These are phyloP conservation scores for Smittia sp. DNA, from an alignment of 2,888 invertebrate species.

Conservation along the genomic window DNA sequence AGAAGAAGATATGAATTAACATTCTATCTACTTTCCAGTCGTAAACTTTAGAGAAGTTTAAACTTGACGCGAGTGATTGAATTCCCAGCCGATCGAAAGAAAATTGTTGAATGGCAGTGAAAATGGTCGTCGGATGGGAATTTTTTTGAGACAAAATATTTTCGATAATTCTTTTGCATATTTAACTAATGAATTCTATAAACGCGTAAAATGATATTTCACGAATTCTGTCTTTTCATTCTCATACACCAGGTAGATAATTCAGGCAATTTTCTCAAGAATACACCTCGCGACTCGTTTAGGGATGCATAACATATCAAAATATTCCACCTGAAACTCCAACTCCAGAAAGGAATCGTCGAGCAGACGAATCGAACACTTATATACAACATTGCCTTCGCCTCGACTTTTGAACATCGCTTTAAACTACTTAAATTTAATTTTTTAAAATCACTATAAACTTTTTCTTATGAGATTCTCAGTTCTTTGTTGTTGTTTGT, in stretches of 20 bases:
- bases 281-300: constrained; percentile 46
- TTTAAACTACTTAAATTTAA: constrained; percentile 42
- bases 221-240: constrained; percentile 20
- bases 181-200: constrained; percentile 28
- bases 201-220: not conserved
- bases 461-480: constrained; percentile 29
- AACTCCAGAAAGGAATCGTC: constrained; percentile 89
- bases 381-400: constrained; percentile 74
- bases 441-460: constrained; percentile 34
- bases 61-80: not conserved
- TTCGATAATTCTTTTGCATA: not conserved
- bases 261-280: constrained; percentile 3
- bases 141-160: not conserved
- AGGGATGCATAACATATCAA: constrained; percentile 46
- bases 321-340: constrained; percentile 76
- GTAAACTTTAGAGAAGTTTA: not conserved
- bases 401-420: constrained; percentile 67
- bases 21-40: not conserved
- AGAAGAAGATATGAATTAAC: not conserved
- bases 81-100: constrained; percentile 1
- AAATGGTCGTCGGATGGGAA: constrained; percentile 3
- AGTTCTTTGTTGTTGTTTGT: constrained; percentile 40
- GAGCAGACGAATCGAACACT: constrained; percentile 82
- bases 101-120: constrained; percentile 27
- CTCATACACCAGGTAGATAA: not conserved